Percentiles rank a stretch among this genome's conserved stretches.
phyloP scores from a whole-genome alignment of 2,113 vertebrate species.

The Cisticola juncidis region DNA sequence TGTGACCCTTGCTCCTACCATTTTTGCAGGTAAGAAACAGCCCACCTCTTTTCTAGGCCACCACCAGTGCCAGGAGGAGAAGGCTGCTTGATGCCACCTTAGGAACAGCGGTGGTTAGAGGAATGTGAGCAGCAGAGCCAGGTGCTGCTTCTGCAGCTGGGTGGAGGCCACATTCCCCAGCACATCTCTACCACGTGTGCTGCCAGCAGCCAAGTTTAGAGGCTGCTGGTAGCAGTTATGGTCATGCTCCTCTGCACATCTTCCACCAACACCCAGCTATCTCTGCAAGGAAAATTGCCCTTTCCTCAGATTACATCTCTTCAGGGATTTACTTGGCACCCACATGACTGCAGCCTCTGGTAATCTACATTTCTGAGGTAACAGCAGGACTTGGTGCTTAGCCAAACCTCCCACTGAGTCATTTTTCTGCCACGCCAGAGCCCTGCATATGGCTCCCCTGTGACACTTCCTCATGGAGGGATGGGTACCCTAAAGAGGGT shows the following conservation, averaged over 20 bases:
- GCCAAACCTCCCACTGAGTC: background rate
- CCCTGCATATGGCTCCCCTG: background rate
- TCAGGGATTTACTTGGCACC: background rate
- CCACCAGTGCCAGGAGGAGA: background rate
- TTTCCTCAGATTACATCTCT: background rate
- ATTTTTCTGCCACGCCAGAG: background rate
- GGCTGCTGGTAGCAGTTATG: too few relatives aligned
- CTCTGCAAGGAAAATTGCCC: background rate
- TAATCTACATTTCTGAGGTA: background rate
- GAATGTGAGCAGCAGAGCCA: background rate
- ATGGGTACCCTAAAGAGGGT: background rate
- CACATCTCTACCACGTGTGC: fast-evolving
- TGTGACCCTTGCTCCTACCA: fast-evolving
- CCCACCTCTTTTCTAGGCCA: background rate
- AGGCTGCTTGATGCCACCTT: background rate
- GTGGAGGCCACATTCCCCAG: background rate
- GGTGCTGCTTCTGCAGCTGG: background rate
- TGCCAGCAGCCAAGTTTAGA: background rate
- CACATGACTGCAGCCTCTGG: background rate
- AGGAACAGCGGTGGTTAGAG: background rate
- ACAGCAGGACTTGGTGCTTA: background rate
- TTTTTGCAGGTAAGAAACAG: background rate
- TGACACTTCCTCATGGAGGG: fast-evolving
- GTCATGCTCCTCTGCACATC: background rate
- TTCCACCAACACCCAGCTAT: background rate